Conservation (phyloP, 64 coral and sea anemone species). For the Acropora yongei region DNA sequence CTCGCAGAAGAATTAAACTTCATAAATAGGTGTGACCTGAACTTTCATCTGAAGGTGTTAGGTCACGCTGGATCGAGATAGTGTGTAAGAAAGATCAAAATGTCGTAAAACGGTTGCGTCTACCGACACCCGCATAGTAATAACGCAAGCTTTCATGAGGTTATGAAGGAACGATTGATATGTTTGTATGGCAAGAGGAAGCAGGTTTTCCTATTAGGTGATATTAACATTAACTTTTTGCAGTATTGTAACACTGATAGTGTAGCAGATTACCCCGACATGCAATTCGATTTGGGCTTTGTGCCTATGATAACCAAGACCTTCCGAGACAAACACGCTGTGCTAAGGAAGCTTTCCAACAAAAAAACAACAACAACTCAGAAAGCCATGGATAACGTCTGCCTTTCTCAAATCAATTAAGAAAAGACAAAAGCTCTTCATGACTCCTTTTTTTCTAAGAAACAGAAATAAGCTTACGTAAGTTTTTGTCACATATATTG, state of each 20-base stretch:
- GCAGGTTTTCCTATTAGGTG: slow-evolving; percentile 49
- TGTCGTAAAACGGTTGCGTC: background rate
- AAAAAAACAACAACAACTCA: background rate
- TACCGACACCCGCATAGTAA: slow-evolving; percentile 3
- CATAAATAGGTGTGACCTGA: slow-evolving; percentile 32
- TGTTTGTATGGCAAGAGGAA: slow-evolving; percentile 49
- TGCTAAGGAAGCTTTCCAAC: background rate
- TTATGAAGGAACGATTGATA: slow-evolving; percentile 8
- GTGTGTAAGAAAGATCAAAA: slow-evolving; percentile 5
- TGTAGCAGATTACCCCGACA: slow-evolving; percentile 52
- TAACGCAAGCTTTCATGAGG: slow-evolving; percentile 8
- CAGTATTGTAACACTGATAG: slow-evolving; percentile 46
- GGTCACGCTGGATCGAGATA: background rate
- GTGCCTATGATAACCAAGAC: slow-evolving; percentile 60
- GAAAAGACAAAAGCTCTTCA: slow-evolving; percentile 48
- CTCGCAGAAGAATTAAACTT: slow-evolving; percentile 9
- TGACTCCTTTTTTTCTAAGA: too few species aligned
- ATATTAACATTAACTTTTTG: slow-evolving; percentile 64
- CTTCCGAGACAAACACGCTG: slow-evolving; percentile 59
- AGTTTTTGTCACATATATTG: too few species aligned
- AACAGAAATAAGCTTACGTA: too few species aligned
- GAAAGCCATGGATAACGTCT: slow-evolving; percentile 38
- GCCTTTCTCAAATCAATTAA: slow-evolving; percentile 37
- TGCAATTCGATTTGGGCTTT: slow-evolving; percentile 43
- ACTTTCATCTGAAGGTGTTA: background rate